Percentiles rank a stretch among this genome's conserved stretches.
Evolutionary conservation across 1,140 invertebrate genomes (phyloP).

Genomic region (Berghia stephanieae): DNA sequence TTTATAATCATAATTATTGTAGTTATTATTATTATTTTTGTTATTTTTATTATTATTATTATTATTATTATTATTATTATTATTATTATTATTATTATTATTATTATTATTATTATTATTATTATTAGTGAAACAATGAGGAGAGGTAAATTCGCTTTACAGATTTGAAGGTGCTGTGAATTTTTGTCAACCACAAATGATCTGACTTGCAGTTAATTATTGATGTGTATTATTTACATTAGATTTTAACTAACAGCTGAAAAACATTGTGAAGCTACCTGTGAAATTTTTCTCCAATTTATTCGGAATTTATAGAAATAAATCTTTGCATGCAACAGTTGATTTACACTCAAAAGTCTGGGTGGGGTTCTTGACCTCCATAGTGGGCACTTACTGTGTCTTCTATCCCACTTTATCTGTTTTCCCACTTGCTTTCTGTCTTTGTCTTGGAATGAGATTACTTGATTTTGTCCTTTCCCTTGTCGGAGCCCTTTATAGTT

Average conservation of each 20-base stretch:
- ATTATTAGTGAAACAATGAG: not conserved
- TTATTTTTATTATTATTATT: not conserved
- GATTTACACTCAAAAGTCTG: too few species aligned
- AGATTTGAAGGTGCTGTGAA: too few species aligned
- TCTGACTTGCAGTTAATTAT: not conserved
- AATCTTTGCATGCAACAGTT: too few species aligned
- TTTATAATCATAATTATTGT: not conserved
- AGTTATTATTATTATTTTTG: not conserved
- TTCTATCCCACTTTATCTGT: too few species aligned
- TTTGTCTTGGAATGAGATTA: too few species aligned
- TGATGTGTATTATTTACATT: not conserved
- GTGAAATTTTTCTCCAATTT: not conserved
- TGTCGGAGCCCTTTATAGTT: too few species aligned
- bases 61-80: slow-evolving; percentile 4
- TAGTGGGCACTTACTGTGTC: too few species aligned
- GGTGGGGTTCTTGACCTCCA: too few species aligned
- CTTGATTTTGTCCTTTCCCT: too few species aligned
- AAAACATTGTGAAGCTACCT: not conserved
- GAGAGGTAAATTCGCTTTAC: too few species aligned
- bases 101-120: not conserved
- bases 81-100: slow-evolving; percentile 4
- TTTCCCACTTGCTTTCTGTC: too few species aligned
- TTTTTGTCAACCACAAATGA: not conserved
- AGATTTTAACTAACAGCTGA: not conserved
- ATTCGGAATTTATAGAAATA: too few species aligned